Evolutionary conservation across 2,888 invertebrate species (phyloP).

Genomic region (Hypomecis atomaria): DNA sequence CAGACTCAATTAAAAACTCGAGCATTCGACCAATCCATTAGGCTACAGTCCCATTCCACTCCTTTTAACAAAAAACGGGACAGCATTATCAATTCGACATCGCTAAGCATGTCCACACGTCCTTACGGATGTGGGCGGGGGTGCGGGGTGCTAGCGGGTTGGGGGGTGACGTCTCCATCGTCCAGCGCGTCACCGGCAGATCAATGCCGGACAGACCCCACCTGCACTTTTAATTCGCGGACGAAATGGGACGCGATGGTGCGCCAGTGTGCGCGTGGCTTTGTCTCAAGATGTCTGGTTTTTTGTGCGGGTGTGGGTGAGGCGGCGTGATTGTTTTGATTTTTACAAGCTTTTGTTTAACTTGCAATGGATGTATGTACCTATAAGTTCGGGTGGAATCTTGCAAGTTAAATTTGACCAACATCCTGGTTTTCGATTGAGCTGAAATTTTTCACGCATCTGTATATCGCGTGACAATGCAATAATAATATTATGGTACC

Average conservation of each 20-base stretch:
- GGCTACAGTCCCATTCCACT: conserved; percentile 46
- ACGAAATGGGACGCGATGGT: conserved; percentile 42
- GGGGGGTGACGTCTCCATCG: conserved; percentile 70
- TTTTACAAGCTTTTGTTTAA: neutral
- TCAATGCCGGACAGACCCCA: conserved; percentile 81
- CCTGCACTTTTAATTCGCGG: conserved; percentile 81
- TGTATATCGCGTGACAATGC: no score
- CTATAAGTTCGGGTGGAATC: no score
- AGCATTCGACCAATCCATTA: conserved; percentile 46
- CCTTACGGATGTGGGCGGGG: conserved; percentile 54
- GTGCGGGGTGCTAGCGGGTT: conserved; percentile 41
- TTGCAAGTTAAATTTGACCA: no score
- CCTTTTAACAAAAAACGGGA: conserved; percentile 57
- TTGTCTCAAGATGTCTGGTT: conserved; percentile 48
- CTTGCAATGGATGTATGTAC: no score
- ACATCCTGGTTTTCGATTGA: no score
- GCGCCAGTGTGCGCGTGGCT: conserved; percentile 47
- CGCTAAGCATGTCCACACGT: conserved; percentile 76
- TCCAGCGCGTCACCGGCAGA: conserved; percentile 76
- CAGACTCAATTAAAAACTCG: conserved; percentile 44
- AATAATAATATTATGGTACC: no score
- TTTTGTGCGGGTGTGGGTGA: conserved; percentile 31
- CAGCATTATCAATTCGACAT: conserved; percentile 75
- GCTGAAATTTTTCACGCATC: no score
- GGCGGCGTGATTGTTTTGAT: conserved; percentile 37